A percentile compares a stretch with the other conserved stretches of the same genome.
These are phyloP conservation scores for Urocyon cinereoargenteus DNA, from an alignment of 2,797 vertebrate species.

Conservation along the genomic window DNA sequence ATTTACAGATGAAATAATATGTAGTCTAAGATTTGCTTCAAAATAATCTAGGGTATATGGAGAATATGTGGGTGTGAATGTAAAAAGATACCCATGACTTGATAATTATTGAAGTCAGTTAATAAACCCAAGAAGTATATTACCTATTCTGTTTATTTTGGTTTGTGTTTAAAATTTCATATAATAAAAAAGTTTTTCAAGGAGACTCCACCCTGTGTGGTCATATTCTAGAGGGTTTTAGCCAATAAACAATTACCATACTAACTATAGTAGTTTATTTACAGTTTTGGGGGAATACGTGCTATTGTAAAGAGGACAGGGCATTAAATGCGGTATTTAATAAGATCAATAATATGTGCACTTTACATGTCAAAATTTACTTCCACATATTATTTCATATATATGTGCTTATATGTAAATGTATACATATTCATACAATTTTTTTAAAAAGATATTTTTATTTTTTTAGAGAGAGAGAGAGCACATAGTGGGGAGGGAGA, in stretches of 20 bases:
- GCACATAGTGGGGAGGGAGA: background rate
- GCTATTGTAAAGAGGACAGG: background rate
- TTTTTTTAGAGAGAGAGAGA: background rate
- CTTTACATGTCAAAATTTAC: background rate
- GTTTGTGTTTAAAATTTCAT: background rate
- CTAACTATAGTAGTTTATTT: background rate
- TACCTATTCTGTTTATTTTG: background rate
- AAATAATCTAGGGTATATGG: background rate
- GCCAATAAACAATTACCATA: background rate
- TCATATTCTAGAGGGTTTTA: background rate
- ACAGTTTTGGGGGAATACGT: background rate
- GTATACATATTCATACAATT: background rate
- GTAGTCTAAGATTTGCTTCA: background rate
- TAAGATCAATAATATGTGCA: background rate
- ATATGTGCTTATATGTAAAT: background rate
- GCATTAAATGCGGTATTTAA: background rate
- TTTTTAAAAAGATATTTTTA: background rate
- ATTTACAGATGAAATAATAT: background rate
- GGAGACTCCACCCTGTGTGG: background rate
- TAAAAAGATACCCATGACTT: background rate
- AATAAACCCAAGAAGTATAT: background rate
- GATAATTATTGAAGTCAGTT: background rate
- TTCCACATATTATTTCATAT: background rate
- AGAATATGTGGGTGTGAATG: background rate
- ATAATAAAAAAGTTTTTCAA: background rate